Evolutionary conservation across 2,888 invertebrate genomes (phyloP).

Genomic region (Morpho achilles): DNA sequence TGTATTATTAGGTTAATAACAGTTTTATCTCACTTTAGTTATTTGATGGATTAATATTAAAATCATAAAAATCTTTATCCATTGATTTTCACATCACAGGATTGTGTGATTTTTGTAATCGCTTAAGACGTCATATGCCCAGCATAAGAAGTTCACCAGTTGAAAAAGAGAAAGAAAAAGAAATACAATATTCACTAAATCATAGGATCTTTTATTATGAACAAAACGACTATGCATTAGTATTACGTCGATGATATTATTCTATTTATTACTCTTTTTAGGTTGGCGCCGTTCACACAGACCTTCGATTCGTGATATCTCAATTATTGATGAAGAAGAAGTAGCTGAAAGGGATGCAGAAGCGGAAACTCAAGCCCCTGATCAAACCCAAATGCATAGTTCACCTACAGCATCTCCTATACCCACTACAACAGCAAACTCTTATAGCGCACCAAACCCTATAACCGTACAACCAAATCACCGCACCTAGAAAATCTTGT

Average conservation of each 20-base stretch:
- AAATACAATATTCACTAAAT: too few species aligned
- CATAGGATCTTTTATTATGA: too few species aligned
- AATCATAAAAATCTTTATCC: too few species aligned
- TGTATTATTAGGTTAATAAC: too few species aligned
- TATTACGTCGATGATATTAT: not conserved
- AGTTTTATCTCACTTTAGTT: too few species aligned
- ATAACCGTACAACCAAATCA: constrained; percentile 69
- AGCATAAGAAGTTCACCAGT: too few species aligned
- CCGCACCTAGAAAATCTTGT: constrained; percentile 32
- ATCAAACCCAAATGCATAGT: constrained; percentile 28
- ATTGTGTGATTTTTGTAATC: too few species aligned
- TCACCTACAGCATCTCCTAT: constrained; percentile 32
- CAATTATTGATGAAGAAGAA: constrained; percentile 91
- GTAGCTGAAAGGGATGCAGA: constrained; percentile 79
- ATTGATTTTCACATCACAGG: too few species aligned
- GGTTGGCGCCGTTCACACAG: constrained; percentile 90
- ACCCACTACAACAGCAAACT: constrained; percentile 37
- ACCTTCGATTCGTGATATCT: constrained; percentile 91
- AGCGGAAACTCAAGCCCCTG: constrained; percentile 37
- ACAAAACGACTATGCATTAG: too few species aligned
- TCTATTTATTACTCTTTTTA: constrained; percentile 24
- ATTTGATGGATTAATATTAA: too few species aligned
- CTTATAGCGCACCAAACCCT: constrained; percentile 56
- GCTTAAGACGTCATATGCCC: too few species aligned
- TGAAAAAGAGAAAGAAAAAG: too few species aligned